Evolutionary conservation across 2,797 vertebrate species (phyloP).

Genomic region (Labeo calbasu): DNA sequence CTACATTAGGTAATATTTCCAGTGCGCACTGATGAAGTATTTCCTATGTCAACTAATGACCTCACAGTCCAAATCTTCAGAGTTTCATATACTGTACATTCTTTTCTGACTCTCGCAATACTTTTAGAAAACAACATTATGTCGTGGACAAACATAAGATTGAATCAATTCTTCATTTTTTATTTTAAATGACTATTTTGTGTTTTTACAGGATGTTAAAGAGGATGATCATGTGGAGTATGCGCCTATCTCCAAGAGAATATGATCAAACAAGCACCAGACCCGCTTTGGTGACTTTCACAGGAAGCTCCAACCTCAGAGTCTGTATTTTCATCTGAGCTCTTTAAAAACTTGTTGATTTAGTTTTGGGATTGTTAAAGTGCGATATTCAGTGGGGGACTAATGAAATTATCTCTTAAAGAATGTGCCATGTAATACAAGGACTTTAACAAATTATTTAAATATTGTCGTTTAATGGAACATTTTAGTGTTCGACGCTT

Average conservation of each 20-base stretch:
- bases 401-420: neutral
- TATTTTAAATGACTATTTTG: neutral
- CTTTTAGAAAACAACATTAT: neutral
- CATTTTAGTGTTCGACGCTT: neutral
- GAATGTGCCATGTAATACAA: neutral
- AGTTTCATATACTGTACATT: neutral
- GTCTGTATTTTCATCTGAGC: neutral
- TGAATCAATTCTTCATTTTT: too few relatives aligned
- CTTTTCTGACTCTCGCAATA: neutral
- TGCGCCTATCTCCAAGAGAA: neutral
- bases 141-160: neutral
- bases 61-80: neutral
- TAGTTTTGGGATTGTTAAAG: neutral
- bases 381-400: neutral
- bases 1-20: neutral
- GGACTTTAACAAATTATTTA: neutral
- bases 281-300: neutral
- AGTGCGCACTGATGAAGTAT: neutral
- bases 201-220: slow-evolving; percentile 2
- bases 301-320: neutral
- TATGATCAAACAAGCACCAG: neutral
- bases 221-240: neutral
- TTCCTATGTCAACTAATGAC: neutral
- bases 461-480: neutral
- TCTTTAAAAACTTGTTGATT: neutral